Percentiles rank a stretch among this genome's conserved stretches.
phyloP scores from a whole-genome alignment of 2,888 invertebrate genomes.

The Helicoverpa assulta region DNA sequence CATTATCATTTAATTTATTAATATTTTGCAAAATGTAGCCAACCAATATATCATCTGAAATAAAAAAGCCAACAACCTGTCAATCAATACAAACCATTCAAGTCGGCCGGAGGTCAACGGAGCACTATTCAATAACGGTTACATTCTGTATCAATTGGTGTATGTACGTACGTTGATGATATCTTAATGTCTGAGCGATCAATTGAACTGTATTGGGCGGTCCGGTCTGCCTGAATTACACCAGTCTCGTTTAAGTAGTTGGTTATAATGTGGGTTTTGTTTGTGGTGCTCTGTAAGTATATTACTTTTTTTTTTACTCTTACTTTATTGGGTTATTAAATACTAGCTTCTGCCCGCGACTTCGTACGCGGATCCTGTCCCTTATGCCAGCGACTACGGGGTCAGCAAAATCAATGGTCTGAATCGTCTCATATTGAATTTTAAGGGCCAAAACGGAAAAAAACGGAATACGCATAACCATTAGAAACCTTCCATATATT shows the following conservation, averaged over 20 bases:
- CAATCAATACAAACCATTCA: constrained; percentile 18
- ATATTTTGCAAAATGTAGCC: neutral
- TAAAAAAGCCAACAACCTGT: constrained; percentile 1
- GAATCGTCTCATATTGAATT: no score
- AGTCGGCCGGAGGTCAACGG: constrained; percentile 38
- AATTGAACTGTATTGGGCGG: constrained; percentile 38
- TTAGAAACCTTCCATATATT: no score
- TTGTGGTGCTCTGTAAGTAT: constrained; percentile 47
- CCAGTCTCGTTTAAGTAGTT: constrained; percentile 28
- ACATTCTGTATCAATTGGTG: constrained; percentile 54
- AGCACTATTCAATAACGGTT: constrained; percentile 29
- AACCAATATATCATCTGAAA: neutral
- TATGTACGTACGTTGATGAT: constrained; percentile 24
- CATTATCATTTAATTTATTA: no score
- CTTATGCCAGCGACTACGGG: no score
- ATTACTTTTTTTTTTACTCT: neutral
- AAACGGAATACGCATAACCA: no score
- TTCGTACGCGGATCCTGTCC: no score
- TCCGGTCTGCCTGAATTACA: constrained; percentile 23
- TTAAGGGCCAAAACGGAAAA: no score
- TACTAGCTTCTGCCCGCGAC: no score
- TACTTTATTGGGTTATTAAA: neutral
- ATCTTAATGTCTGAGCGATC: constrained; percentile 45
- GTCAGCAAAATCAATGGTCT: no score
- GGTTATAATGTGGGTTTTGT: constrained; percentile 48